These are phyloP conservation scores for Puntigrus tetrazona DNA, from an alignment of 2,113 vertebrate genomes.

Conservation along the genomic window DNA sequence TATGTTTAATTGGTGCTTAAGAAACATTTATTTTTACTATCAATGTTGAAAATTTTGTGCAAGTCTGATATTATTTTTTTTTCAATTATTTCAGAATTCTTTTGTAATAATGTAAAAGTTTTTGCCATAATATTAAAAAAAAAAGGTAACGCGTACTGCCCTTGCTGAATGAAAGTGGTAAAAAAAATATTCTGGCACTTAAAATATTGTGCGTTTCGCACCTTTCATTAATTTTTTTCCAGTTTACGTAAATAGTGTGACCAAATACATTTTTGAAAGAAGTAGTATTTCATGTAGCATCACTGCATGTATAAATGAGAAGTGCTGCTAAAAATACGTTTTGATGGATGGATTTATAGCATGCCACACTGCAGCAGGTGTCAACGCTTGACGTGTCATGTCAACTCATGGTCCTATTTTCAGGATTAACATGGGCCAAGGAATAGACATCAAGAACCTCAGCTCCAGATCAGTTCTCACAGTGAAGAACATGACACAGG, in stretches of 20 bases:
- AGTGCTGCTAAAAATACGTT: not conserved
- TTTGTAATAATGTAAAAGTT: not conserved
- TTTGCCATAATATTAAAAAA: not conserved
- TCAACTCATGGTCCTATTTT: constrained; percentile 54
- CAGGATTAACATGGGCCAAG: constrained; percentile 94
- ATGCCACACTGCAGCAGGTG: not conserved
- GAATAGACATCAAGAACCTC: constrained; percentile 93
- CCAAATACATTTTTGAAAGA: not conserved
- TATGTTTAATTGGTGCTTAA: not conserved
- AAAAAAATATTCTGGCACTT: no score
- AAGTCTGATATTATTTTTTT: not conserved
- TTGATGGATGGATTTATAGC: not conserved
- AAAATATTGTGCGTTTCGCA: not conserved
- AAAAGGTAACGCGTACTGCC: not conserved
- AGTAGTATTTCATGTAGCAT: not conserved
- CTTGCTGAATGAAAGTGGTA: not conserved
- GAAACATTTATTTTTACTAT: not conserved
- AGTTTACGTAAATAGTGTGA: not conserved
- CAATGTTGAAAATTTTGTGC: not conserved
- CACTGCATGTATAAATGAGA: not conserved
- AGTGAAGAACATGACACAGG: constrained; percentile 96
- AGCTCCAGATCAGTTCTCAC: constrained; percentile 96
- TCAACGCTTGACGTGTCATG: not conserved
- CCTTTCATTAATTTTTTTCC: not conserved
- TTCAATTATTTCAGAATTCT: not conserved